Evolutionary conservation across 2,113 vertebrate species (phyloP).

Genomic region (Tetraodon nigroviridis): DNA sequence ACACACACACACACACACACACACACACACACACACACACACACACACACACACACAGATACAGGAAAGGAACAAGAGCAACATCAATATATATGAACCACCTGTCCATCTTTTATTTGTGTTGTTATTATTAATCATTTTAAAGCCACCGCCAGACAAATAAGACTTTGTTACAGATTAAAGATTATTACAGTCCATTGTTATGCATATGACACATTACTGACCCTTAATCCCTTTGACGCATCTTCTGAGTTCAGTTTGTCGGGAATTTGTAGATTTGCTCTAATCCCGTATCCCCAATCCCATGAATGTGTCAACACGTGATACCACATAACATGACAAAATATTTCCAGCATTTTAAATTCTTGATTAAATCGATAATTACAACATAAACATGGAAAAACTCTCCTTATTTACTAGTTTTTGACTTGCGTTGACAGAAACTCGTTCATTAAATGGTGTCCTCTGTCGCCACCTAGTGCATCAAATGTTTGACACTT

Average conservation of each 20-base stretch:
- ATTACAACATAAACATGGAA: neutral
- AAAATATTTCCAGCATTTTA: neutral
- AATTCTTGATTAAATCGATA: too few relatives aligned
- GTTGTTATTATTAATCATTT: neutral
- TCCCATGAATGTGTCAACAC: slow-evolving; percentile 23
- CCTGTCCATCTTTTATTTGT: neutral
- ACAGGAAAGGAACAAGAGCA: too few relatives aligned
- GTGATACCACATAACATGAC: slow-evolving; percentile 5
- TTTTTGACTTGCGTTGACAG: neutral
- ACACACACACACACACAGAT: too few relatives aligned
- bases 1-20: too few relatives aligned
- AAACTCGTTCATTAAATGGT: neutral
- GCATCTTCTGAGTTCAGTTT: slow-evolving; percentile 16
- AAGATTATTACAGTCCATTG: slow-evolving; percentile 30
- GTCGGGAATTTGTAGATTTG: slow-evolving; percentile 13
- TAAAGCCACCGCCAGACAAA: slow-evolving; percentile 21
- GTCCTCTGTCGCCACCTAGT: slow-evolving; percentile 32
- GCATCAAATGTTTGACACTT: neutral
- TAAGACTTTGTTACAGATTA: slow-evolving; percentile 37
- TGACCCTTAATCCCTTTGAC: slow-evolving; percentile 1
- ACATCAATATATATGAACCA: too few relatives aligned
- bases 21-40: too few relatives aligned
- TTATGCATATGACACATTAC: slow-evolving; percentile 42
- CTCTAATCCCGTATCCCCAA: slow-evolving; percentile 22
- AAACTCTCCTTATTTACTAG: neutral